A percentile compares a stretch with the other conserved stretches of the same genome.
Conservation (phyloP, 2,888 invertebrate genomes). For the Drosophila ustulata region DNA sequence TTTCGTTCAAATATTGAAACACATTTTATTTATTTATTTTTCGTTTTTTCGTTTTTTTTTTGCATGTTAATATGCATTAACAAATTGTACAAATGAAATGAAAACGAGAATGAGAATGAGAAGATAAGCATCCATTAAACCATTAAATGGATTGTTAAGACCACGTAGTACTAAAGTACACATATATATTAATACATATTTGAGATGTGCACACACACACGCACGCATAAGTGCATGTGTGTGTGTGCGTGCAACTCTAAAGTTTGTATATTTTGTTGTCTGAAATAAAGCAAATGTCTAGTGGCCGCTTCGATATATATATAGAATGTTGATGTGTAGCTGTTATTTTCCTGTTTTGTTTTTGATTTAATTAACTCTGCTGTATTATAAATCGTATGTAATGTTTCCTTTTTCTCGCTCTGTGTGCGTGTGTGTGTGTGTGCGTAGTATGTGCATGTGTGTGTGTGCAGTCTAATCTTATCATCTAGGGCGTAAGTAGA, state of each 20-base stretch:
- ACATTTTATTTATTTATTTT: constrained; percentile 15
- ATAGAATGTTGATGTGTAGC: constrained; percentile 1
- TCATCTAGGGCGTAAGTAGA: constrained; percentile 33
- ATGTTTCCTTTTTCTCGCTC: constrained; percentile 2
- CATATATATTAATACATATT: not conserved
- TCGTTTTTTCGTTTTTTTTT: not conserved
- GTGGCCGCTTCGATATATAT: constrained; percentile 1
- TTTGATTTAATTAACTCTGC: constrained; percentile 15
- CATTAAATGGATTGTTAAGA: constrained; percentile 23
- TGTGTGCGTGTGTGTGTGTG: not conserved
- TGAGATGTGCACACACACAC: not conserved
- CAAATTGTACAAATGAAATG: not conserved
- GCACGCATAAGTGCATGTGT: not conserved
- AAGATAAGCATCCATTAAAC: constrained; percentile 24
- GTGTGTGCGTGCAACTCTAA: constrained; percentile 21
- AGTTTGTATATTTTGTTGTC: constrained; percentile 25
- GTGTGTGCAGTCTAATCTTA: constrained; percentile 9
- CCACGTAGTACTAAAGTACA: constrained; percentile 26
- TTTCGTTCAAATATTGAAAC: not conserved
- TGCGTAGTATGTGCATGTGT: not conserved
- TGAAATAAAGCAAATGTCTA: constrained; percentile 18
- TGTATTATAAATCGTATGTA: constrained; percentile 1
- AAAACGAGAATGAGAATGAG: not conserved
- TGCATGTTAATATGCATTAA: constrained; percentile 22
- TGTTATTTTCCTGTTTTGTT: not conserved